These are phyloP conservation scores for Zoanthus sansibaricus DNA, from an alignment of 92 coral and sea anemone genomes.

Conservation along the genomic window DNA sequence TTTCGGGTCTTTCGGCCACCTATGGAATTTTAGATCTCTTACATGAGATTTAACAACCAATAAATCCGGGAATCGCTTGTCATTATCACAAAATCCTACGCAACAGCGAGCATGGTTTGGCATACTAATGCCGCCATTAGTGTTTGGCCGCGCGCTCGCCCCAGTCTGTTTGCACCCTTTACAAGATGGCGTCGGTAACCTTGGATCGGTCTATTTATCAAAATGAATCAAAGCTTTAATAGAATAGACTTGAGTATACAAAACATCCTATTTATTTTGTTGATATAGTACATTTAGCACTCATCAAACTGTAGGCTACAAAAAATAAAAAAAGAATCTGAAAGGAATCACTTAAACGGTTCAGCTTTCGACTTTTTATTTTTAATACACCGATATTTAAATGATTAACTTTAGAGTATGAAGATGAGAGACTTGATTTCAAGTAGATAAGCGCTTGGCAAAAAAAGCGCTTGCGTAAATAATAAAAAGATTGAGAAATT, in stretches of 20 bases:
- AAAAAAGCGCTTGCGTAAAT: not conserved
- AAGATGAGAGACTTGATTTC: too few species aligned
- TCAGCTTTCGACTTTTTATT: too few species aligned
- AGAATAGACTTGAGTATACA: too few species aligned
- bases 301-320: too few species aligned
- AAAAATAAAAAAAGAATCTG: too few species aligned
- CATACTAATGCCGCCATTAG: slow-evolving; percentile 20
- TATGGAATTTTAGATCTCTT: slow-evolving; percentile 23
- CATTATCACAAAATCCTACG: slow-evolving; percentile 52
- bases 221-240: too few species aligned
- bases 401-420: too few species aligned
- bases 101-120: slow-evolving; percentile 48
- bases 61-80: slow-evolving; percentile 45
- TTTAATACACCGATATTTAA: too few species aligned
- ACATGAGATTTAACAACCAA: slow-evolving; percentile 54
- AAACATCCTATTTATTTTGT: too few species aligned
- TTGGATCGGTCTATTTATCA: not conserved
- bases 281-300: too few species aligned
- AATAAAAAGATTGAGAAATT: not conserved
- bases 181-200: not conserved
- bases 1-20: slow-evolving; percentile 29
- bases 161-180: not conserved
- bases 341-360: too few species aligned
- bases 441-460: not conserved
- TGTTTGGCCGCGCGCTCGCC: not conserved